Conservation (phyloP, 2,888 invertebrate genomes). For the Sialis fuliginosa region DNA sequence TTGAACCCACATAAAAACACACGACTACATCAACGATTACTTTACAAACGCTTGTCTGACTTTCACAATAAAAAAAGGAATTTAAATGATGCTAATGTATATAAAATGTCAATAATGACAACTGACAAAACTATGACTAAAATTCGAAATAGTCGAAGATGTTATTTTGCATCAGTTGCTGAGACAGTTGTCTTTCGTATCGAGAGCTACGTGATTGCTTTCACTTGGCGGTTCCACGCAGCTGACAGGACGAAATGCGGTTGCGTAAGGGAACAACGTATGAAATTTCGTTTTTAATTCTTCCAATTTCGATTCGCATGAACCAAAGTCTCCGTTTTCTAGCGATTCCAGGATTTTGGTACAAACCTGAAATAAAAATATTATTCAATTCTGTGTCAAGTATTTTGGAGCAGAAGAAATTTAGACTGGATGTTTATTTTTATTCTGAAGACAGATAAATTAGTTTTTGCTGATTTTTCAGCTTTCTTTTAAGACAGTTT, state of each 20-base stretch:
- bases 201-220: conserved; percentile 15
- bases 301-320: conserved; percentile 46
- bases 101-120: too few species aligned
- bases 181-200: conserved; percentile 16
- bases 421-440: too few species aligned
- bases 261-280: conserved; percentile 59
- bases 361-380: conserved; percentile 45
- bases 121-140: too few species aligned
- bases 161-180: conserved; percentile 16
- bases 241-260: conserved; percentile 37
- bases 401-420: too few species aligned
- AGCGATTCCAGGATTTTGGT: conserved; percentile 62
- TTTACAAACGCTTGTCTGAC: too few species aligned
- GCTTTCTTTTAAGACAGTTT: too few species aligned
- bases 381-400: neutral
- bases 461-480: neutral
- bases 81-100: too few species aligned
- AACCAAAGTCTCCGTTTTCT: conserved; percentile 63
- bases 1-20: too few species aligned
- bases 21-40: too few species aligned
- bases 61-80: too few species aligned
- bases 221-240: conserved; percentile 11
- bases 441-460: neutral
- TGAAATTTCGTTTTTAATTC: conserved; percentile 57
- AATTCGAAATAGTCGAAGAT: too few species aligned